A percentile compares a stretch with the other conserved stretches of the same genome.
Evolutionary conservation across 2,888 invertebrate species (phyloP).

Genomic region (Nomada fucata): DNA sequence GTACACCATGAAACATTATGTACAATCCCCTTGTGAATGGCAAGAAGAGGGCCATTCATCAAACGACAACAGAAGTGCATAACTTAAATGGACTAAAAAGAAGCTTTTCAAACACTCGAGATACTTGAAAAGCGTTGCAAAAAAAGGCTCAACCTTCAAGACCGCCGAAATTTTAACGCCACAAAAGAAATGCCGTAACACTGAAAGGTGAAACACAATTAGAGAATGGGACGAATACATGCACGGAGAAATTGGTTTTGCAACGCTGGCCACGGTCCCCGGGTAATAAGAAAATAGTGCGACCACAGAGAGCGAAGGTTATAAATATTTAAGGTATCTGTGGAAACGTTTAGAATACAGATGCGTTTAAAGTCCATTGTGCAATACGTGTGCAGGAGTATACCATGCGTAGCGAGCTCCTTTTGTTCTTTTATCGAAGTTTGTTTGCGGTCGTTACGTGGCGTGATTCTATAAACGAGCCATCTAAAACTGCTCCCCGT

Average conservation of each 20-base stretch:
- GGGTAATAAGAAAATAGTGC: slow-evolving; percentile 12
- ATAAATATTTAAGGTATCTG: slow-evolving; percentile 19
- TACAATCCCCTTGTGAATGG: too few relatives aligned
- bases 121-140: too few relatives aligned
- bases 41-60: too few relatives aligned
- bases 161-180: too few relatives aligned
- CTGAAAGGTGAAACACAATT: too few relatives aligned
- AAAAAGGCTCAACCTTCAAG: too few relatives aligned
- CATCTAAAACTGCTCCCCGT: slow-evolving; percentile 3
- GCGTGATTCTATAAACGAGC: slow-evolving; percentile 30
- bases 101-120: too few relatives aligned
- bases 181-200: too few relatives aligned
- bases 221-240: too few relatives aligned
- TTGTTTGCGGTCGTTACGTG: slow-evolving; percentile 45
- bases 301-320: slow-evolving; percentile 6
- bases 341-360: slow-evolving; percentile 29
- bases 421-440: slow-evolving; percentile 16
- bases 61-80: too few relatives aligned
- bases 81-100: too few relatives aligned
- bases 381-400: slow-evolving; percentile 1
- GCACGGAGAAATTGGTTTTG: not conserved
- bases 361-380: not conserved
- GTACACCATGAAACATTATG: too few relatives aligned
- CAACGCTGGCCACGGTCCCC: not conserved
- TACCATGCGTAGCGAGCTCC: slow-evolving; percentile 8